Evolutionary conservation across 2,888 invertebrate species (phyloP).

Genomic region (Pollenia angustigena): DNA sequence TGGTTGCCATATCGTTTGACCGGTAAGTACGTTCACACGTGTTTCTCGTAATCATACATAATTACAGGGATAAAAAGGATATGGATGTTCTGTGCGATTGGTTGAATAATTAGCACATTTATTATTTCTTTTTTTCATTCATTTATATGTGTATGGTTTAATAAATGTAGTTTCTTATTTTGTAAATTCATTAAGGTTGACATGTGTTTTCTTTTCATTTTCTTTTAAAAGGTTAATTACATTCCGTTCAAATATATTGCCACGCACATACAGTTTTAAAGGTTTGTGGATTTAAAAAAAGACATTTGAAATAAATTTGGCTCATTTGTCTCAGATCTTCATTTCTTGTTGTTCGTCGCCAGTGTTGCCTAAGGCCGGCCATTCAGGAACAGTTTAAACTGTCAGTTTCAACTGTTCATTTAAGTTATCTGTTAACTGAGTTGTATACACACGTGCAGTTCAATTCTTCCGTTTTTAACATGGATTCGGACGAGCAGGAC

Average conservation of each 20-base stretch:
- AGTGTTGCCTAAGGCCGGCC: no score
- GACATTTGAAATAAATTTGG: no score
- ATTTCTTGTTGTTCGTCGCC: no score
- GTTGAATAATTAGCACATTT: not conserved
- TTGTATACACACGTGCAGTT: no score
- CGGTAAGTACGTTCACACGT: conserved; percentile 87
- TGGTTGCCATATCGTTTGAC: conserved; percentile 96
- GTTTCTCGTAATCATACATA: not conserved
- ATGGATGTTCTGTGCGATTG: not conserved
- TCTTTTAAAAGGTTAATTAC: not conserved
- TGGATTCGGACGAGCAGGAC: no score
- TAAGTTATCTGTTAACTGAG: no score
- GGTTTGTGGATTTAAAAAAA: no score
- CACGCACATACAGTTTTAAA: no score
- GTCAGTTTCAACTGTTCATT: no score
- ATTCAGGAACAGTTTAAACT: no score
- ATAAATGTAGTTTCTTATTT: conserved; percentile 5
- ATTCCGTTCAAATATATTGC: conserved; percentile 90
- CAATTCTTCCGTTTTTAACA: no score
- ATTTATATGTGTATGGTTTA: not conserved
- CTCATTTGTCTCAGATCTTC: no score
- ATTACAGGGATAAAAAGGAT: not conserved
- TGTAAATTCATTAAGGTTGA: not conserved
- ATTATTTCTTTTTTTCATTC: not conserved
- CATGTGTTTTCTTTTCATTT: not conserved